A percentile compares a stretch with the other conserved stretches of the same genome.
These are phyloP conservation scores for Otus scops DNA, from an alignment of 2,797 vertebrate species.

Conservation along the genomic window DNA sequence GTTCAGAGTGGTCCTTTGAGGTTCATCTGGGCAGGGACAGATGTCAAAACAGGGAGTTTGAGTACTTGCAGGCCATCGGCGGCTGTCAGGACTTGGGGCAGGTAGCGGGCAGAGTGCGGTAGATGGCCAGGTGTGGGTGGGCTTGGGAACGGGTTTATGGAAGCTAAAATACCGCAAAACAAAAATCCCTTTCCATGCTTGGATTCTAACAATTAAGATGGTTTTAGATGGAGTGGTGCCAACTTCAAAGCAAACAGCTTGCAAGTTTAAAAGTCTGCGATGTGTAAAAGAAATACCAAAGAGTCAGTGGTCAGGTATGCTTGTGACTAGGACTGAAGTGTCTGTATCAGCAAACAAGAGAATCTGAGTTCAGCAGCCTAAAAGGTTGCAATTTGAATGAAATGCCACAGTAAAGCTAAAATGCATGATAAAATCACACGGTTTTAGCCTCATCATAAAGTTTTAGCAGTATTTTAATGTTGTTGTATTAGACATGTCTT, in stretches of 20 bases:
- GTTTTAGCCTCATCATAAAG: not conserved
- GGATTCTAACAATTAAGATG: not conserved
- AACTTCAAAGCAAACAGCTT: not conserved
- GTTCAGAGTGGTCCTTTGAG: not conserved
- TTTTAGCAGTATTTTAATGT: not conserved
- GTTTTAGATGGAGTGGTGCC: not conserved
- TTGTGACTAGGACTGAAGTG: not conserved
- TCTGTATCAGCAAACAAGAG: not conserved
- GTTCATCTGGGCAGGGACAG: not conserved
- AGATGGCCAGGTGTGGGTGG: not conserved
- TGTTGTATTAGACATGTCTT: not conserved
- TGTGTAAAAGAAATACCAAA: not conserved
- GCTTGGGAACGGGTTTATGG: not conserved
- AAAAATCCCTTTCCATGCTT: not conserved
- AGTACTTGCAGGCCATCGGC: accelerated
- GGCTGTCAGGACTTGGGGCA: accelerated
- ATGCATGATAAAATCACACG: not conserved
- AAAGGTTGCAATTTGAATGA: not conserved
- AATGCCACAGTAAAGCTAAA: not conserved
- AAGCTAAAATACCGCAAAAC: not conserved
- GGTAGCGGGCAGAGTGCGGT: not conserved
- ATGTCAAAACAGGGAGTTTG: not conserved
- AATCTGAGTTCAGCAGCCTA: not conserved
- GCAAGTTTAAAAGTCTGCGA: not conserved
- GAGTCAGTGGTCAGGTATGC: not conserved